phyloP scores from a whole-genome alignment of 2,113 vertebrate species.

The Phalacrocorax aristotelis region DNA sequence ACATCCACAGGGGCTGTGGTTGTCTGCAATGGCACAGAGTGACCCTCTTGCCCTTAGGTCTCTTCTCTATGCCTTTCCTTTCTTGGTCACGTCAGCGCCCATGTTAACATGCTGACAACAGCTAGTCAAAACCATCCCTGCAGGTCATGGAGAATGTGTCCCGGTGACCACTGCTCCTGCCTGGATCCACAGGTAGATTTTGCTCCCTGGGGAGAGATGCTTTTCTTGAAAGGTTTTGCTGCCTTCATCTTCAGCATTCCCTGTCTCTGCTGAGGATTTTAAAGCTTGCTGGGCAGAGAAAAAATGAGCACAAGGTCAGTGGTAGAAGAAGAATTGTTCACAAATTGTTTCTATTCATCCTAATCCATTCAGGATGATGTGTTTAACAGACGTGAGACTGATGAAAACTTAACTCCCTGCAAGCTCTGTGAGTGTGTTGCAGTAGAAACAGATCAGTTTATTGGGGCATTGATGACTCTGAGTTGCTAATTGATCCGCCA shows the following conservation, averaged over 20 bases:
- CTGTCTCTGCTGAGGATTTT: not conserved
- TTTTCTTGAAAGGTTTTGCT: not conserved
- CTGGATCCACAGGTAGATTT: not conserved
- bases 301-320: not conserved
- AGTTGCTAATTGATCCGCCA: not conserved
- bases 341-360: not conserved
- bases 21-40: not conserved
- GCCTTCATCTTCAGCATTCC: not conserved
- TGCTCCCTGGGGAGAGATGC: not conserved
- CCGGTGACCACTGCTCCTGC: not conserved
- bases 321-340: not conserved
- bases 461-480: not conserved
- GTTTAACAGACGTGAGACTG: not conserved
- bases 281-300: not conserved
- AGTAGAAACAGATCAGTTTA: not conserved
- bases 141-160: not conserved
- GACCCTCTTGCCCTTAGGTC: not conserved
- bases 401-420: not conserved
- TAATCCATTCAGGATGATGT: not conserved
- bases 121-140: not conserved
- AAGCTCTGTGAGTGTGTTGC: not conserved
- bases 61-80: not conserved
- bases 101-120: not conserved
- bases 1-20: not conserved
- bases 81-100: not conserved